Percentiles rank a stretch among this genome's conserved stretches.
Evolutionary conservation across 1,140 invertebrate species (phyloP).

Genomic region (Varroa destructor): DNA sequence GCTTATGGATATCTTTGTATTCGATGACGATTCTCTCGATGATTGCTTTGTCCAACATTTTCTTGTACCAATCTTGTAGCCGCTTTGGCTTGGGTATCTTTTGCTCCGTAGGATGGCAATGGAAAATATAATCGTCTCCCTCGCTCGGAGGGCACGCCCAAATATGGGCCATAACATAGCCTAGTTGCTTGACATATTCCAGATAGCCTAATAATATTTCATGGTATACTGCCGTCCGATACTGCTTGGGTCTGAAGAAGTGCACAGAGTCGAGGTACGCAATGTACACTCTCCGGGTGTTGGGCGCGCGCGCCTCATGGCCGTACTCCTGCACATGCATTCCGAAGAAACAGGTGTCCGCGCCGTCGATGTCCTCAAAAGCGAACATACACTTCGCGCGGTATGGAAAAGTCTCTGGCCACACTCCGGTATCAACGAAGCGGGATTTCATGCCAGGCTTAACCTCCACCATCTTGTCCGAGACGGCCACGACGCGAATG

Average conservation of each 20-base stretch:
- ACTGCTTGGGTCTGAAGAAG: constrained; percentile 94
- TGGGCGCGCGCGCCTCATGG: constrained; percentile 83
- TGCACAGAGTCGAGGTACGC: constrained; percentile 98
- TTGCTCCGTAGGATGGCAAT: constrained; percentile 97
- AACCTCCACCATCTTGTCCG: constrained; percentile 94
- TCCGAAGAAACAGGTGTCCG: constrained; percentile 98
- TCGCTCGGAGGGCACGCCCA: constrained; percentile 92
- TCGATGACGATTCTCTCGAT: constrained; percentile 94
- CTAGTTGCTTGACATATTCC: constrained; percentile 94
- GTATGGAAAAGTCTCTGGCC: constrained; percentile 87
- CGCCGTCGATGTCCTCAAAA: constrained; percentile 95
- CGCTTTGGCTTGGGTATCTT: constrained; percentile 99
- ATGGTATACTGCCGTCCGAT: constrained; percentile 95
- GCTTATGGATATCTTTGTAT: constrained; percentile 97
- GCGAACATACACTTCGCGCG: constrained; percentile 96
- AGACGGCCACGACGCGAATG: constrained; percentile 90
- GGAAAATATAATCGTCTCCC: constrained; percentile 99
- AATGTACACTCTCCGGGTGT: constrained; percentile 93
- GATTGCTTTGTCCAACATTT: constrained; percentile 99
- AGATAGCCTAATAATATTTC: constrained; percentile 97
- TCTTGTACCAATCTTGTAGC: constrained; percentile 99
- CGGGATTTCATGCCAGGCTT: constrained; percentile 80
- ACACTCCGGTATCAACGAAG: constrained; percentile 64
- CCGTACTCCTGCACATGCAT: constrained; percentile 99
- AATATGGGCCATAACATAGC: constrained; percentile 43